Base-by-base conservation (phyloP, 2,113 vertebrate species). In the Tautogolabrus adspersus region DNA sequence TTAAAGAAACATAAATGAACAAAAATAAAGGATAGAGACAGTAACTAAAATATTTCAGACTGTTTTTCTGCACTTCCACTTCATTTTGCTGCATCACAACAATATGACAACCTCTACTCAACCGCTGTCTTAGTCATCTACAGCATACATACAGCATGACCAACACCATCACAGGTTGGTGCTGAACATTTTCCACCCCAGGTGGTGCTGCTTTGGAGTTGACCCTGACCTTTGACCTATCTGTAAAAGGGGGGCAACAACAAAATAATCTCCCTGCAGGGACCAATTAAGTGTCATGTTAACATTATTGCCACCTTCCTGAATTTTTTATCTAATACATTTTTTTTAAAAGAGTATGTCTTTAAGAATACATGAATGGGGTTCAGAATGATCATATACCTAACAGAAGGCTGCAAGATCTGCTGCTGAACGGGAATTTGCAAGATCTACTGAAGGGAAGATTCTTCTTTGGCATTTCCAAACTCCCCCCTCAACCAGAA, bases 201-300 rank as follows among this genome's bases (percentile, higher is more conserved):
- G 75, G 68, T 15, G 18, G 66, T 54, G 62, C 18, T 10, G 72
- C 66, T 84, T 81, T 84, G 77, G 63, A 72, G 70, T 70, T 64
- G 74, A 81, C 69, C 70, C 52, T 72, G 57, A 81, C 52, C 81
- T 75, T 2, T 65, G 74, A 68, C 57, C 46, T 67, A 1, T 77
- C 40, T 69, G 47, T 72, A 16, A 79, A 78, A 44, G 19, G 18
- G n/a, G 30, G 30, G 7, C 7, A 38, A 62, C 6, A 58, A 18
- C 38, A 19, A 55, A 67, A 59, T 51, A 10, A 72, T 12, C 34
- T 60, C 46, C 26, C 77, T 71, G 1, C 11, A 59, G 81, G 71
- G 85, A 72, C 62, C 75, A 68, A 15, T 75, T 78, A 67, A 44
- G 55, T 66, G 42, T 71, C 73, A 66, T 30, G 69, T 74, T 72